These are phyloP conservation scores for Orthonyx spaldingii DNA, from an alignment of 2,113 vertebrate species.

Conservation along the genomic window DNA sequence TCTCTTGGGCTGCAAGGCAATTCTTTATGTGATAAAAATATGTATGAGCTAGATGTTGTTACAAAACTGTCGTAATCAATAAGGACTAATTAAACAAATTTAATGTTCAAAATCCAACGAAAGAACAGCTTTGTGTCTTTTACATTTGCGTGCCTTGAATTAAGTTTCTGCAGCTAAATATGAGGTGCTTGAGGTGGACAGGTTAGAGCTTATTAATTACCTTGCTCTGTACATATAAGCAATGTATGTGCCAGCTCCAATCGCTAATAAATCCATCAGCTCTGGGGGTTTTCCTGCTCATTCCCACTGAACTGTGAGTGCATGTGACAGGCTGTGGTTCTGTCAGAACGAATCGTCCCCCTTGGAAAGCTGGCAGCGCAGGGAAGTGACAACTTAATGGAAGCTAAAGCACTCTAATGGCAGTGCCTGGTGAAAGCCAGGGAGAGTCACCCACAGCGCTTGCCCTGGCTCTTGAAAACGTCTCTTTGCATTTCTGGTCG, in stretches of 20 bases:
- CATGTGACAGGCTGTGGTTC: slow-evolving; percentile 65
- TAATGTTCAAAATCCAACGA: background rate
- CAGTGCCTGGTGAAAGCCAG: slow-evolving; percentile 53
- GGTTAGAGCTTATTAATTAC: slow-evolving; percentile 62
- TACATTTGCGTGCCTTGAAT: background rate
- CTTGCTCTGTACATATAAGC: slow-evolving; percentile 30
- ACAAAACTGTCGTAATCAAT: background rate
- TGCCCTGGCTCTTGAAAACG: slow-evolving; percentile 60
- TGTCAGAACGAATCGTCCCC: slow-evolving; percentile 74
- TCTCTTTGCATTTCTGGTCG: slow-evolving; percentile 52
- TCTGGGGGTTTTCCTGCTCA: slow-evolving; percentile 61
- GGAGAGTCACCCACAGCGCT: slow-evolving; percentile 13
- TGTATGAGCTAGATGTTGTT: background rate
- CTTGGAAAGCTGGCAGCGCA: slow-evolving; percentile 52
- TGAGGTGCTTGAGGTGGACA: background rate
- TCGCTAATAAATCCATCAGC: slow-evolving; percentile 70
- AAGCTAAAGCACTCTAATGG: slow-evolving; percentile 74
- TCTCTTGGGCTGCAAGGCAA: background rate
- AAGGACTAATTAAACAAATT: background rate
- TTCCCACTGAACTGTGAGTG: slow-evolving; percentile 68
- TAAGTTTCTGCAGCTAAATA: background rate
- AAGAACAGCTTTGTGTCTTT: background rate
- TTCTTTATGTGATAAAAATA: background rate
- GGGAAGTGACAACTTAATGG: slow-evolving; percentile 78
- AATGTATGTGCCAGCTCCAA: slow-evolving; percentile 62